These are phyloP conservation scores for Nesoenas mayeri DNA, from an alignment of 2,113 vertebrate genomes.

Conservation along the genomic window DNA sequence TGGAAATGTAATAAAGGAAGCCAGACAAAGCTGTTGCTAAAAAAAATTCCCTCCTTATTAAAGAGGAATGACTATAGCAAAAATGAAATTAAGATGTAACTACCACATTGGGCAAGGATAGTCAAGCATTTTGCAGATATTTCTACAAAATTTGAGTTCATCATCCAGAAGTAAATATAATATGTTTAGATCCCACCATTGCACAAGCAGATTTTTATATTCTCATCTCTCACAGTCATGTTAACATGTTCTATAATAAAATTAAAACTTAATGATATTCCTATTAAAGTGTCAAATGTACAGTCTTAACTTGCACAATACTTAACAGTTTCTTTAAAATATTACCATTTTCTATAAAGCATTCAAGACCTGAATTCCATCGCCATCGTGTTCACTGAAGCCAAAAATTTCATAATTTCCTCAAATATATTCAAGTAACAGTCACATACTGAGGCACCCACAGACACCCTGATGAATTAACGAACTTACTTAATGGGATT, in stretches of 20 bases:
- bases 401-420: not conserved
- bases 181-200: not conserved
- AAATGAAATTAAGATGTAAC: not conserved
- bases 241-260: not conserved
- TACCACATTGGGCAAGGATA: not conserved
- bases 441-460: not conserved
- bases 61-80: not conserved
- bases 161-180: not conserved
- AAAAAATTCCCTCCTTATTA: not conserved
- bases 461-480: not conserved
- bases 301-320: not conserved
- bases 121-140: not conserved
- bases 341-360: not conserved
- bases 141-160: not conserved
- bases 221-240: not conserved
- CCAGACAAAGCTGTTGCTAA: constrained; percentile 56
- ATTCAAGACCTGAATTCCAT: not conserved
- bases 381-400: not conserved
- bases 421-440: not conserved
- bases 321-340: not conserved
- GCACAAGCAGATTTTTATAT: not conserved
- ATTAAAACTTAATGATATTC: not conserved
- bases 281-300: not conserved
- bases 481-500: not conserved
- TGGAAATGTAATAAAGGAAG: constrained; percentile 44